Base-by-base conservation (phyloP, 37 sponge, comb jelly and placozoan species). In the Tethya wilhelma region DNA sequence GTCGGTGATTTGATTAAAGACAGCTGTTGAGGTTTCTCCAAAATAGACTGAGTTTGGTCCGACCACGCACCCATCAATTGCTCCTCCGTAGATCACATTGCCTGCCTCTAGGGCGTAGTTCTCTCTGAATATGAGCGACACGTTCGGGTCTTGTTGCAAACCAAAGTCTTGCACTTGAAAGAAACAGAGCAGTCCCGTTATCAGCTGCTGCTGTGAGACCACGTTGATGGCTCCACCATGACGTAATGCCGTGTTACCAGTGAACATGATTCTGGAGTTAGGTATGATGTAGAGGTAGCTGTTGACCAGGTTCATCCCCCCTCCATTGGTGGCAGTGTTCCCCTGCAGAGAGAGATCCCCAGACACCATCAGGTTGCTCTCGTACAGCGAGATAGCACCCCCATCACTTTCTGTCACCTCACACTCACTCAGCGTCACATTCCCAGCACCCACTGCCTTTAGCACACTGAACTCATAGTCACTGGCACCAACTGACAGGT, bases 61-160 rank as follows among this genome's bases (percentile, higher is more conserved):
- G 25, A 78, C 30, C 20, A 33, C 31, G 41, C 77, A 76, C 29
- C 31, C 25, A 38, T 76, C 77, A 37, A 76, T 38, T 25, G 39
- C 8, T 3, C 64, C 77, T 26, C 77, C 77, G 60, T 59, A 76
- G 17, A 76, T 14, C 12, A 76, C 62, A 76, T 63, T 76, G 1
- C 77, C 77, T 7, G 62, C 62, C 3, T 74, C 41, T 19, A 38
- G 30, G 29, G 77, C 77, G 12, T 38, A 4, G 41, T 76, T 76
- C 23, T 1, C 44, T 41, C 60, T 63, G 39, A 76, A 76, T 26
- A 45, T 45, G 44, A 76, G 25, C 39, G 23, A 2, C 8, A 76
- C 2, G 43, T 40, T 38, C 9, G 32, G n/a, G 39, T 1, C 23
- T 8, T 12, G 1, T 25, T 2, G 7, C 20, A 19, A 2, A 11